A percentile compares a stretch with the other conserved stretches of the same genome.
Evolutionary conservation across 2,888 invertebrate species (phyloP).

Genomic region (Eupithecia centaureata): DNA sequence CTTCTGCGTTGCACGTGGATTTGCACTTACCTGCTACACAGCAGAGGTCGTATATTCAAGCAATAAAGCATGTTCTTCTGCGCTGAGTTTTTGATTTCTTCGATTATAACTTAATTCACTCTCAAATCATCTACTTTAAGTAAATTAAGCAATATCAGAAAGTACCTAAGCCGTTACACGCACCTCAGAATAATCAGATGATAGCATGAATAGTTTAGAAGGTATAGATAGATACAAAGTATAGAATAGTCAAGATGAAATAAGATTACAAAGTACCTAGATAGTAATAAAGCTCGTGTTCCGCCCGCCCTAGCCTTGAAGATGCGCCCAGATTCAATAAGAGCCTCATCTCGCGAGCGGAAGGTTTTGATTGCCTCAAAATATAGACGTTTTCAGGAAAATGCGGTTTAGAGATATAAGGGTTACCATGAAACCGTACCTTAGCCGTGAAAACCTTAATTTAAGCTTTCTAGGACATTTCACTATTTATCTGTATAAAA

Average conservation of each 20-base stretch:
- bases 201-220: neutral
- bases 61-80: too few relatives aligned
- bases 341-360: conserved; percentile 14
- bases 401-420: neutral
- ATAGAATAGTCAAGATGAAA: neutral
- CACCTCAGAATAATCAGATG: neutral
- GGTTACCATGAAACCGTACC: too few relatives aligned
- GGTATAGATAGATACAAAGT: neutral
- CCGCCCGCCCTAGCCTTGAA: conserved; percentile 9
- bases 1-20: too few relatives aligned
- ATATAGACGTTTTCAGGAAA: neutral
- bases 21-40: too few relatives aligned
- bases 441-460: too few relatives aligned
- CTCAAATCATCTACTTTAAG: too few relatives aligned
- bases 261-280: neutral
- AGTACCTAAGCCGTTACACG: neutral
- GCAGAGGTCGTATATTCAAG: too few relatives aligned
- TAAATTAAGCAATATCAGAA: neutral
- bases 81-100: too few relatives aligned
- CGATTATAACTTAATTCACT: too few relatives aligned
- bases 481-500: too few relatives aligned
- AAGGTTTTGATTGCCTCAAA: conserved; percentile 8
- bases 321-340: conserved; percentile 20
- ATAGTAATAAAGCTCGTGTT: neutral
- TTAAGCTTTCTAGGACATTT: too few relatives aligned